phyloP scores from a whole-genome alignment of 2,797 vertebrate species.

The Podarcis lilfordi region DNA sequence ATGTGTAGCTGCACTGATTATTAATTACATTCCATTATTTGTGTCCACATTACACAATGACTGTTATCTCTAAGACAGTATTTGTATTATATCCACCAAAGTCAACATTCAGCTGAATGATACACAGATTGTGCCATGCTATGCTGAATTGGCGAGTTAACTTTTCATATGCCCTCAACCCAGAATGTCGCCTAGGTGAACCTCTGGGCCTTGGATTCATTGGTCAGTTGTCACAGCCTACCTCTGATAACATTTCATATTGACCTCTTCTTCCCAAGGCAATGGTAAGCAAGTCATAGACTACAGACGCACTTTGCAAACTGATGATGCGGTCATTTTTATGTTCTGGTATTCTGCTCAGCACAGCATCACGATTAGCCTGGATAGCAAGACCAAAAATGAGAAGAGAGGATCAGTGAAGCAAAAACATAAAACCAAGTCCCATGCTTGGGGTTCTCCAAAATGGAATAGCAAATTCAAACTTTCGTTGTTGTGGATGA shows the following conservation, averaged over 20 bases:
- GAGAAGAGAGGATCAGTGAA: not conserved
- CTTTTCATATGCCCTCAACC: not conserved
- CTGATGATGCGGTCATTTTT: conserved; percentile 97
- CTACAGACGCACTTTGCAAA: conserved; percentile 96
- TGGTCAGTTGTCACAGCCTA: conserved; percentile 58
- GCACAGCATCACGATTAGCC: conserved; percentile 93
- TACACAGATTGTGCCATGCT: not conserved
- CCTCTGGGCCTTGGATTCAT: not conserved
- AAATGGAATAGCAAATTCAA: not conserved
- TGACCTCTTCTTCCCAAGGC: conserved; percentile 96
- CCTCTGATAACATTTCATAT: conserved; percentile 99
- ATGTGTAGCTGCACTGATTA: not conserved
- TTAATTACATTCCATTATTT: not conserved
- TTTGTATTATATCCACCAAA: not conserved
- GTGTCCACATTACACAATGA: not conserved
- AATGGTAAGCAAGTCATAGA: conserved; percentile 96
- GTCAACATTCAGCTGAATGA: not conserved
- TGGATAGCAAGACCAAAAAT: conserved; percentile 55
- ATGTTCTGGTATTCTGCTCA: conserved; percentile 97
- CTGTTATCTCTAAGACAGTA: not conserved
- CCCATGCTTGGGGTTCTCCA: not conserved
- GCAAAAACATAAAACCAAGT: not conserved
- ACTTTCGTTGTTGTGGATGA: not conserved
- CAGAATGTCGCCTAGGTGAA: not conserved
- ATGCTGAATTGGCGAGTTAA: not conserved